Percentiles rank a stretch among this genome's conserved stretches.
Evolutionary conservation across 2,113 vertebrate genomes (phyloP).

Genomic region (Perca schrenkii): DNA sequence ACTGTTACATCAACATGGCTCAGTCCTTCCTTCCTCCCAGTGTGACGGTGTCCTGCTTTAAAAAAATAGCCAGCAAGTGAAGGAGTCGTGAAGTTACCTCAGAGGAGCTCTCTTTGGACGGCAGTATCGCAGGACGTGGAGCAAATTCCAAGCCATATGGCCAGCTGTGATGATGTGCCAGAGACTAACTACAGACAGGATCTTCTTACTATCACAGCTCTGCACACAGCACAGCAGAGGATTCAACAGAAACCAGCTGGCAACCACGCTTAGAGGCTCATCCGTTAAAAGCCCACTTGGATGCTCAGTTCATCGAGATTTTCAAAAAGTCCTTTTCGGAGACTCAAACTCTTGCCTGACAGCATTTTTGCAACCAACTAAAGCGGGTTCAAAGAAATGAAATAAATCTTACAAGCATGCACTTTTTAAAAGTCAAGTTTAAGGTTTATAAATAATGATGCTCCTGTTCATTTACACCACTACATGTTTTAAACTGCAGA

Average conservation of each 20-base stretch:
- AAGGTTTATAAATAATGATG: not conserved
- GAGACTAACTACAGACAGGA: constrained; percentile 36
- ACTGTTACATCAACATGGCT: not conserved
- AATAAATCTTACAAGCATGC: not conserved
- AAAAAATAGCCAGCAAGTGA: constrained; percentile 27
- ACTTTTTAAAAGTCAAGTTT: not conserved
- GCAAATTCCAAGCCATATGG: constrained; percentile 38
- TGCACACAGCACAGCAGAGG: constrained; percentile 21
- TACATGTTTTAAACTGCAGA: constrained; percentile 1
- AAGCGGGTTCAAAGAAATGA: not conserved
- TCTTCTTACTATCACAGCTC: constrained; percentile 39
- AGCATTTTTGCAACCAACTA: not conserved
- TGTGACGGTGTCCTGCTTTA: not conserved
- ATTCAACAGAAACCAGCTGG: constrained; percentile 53
- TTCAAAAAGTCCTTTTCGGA: not conserved
- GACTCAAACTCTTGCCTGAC: not conserved
- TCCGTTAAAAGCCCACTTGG: constrained; percentile 23
- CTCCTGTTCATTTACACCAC: not conserved
- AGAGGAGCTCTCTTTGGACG: constrained; percentile 9
- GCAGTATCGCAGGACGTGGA: not conserved
- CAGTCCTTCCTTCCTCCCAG: not conserved
- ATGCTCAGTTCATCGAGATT: constrained; percentile 27
- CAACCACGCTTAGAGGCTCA: constrained; percentile 17
- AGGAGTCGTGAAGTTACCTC: constrained; percentile 22
- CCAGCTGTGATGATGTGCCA: constrained; percentile 35